These are phyloP conservation scores for Iselma pallidipennis DNA, from an alignment of 2,888 invertebrate species.

Conservation along the genomic window DNA sequence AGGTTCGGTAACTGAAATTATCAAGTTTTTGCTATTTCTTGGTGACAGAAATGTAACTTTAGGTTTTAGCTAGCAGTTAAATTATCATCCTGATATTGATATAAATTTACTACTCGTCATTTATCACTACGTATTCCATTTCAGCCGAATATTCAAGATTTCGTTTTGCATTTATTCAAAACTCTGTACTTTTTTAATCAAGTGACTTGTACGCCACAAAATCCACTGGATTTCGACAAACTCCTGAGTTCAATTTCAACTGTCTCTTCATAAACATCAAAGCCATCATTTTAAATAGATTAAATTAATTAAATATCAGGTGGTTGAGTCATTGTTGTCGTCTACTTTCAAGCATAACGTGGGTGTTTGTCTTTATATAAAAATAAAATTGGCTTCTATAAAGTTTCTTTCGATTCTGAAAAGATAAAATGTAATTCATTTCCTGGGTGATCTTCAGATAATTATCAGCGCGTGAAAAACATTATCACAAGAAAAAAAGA, in stretches of 20 bases:
- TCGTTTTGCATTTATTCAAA: neutral
- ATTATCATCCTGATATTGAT: too few species aligned
- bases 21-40: neutral
- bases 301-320: constrained; percentile 12
- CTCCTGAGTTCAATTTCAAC: neutral
- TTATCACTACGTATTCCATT: too few species aligned
- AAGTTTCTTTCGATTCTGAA: too few species aligned
- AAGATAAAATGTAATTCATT: neutral
- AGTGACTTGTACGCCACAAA: neutral
- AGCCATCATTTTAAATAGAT: constrained; percentile 8
- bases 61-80: too few species aligned
- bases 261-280: constrained; percentile 6
- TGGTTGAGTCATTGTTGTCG: constrained; percentile 4
- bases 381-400: too few species aligned
- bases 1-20: neutral
- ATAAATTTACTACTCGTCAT: too few species aligned
- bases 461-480: neutral
- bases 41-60: neutral
- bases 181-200: neutral
- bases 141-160: neutral
- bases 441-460: too few species aligned
- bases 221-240: too few species aligned
- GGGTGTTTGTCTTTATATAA: too few species aligned
- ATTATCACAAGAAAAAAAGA: neutral
- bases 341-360: too few species aligned